Evolutionary conservation across 1,140 invertebrate genomes (phyloP).

Genomic region (Eurosta solidaginis): DNA sequence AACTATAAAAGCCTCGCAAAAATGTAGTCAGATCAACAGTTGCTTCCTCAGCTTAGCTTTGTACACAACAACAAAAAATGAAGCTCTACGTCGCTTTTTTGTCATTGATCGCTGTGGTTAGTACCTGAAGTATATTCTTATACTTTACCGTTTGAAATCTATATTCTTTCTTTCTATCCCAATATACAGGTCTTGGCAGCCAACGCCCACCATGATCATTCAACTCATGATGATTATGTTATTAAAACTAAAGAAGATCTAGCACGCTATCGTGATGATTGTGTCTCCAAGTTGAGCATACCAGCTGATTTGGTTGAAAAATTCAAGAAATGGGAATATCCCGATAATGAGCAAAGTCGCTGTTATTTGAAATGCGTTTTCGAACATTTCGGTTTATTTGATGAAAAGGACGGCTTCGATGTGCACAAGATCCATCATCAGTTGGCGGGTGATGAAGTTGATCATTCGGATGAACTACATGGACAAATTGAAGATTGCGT

Average conservation of each 20-base stretch:
- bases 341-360: constrained; percentile 49
- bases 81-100: constrained; percentile 32
- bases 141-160: not conserved
- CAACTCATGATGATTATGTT: constrained; percentile 40
- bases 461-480: constrained; percentile 47
- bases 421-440: constrained; percentile 53
- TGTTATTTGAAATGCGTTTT: constrained; percentile 55
- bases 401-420: constrained; percentile 50
- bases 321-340: constrained; percentile 50
- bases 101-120: constrained; percentile 23
- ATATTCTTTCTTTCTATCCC: not conserved
- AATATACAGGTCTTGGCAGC: constrained; percentile 17
- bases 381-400: constrained; percentile 52
- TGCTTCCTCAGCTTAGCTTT: not conserved
- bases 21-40: not conserved
- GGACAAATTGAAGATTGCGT: constrained; percentile 48
- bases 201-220: constrained; percentile 30
- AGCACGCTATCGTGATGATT: constrained; percentile 40
- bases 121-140: not conserved
- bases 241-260: constrained; percentile 51
- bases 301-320: constrained; percentile 44
- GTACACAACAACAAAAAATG: constrained; percentile 6
- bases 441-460: constrained; percentile 39
- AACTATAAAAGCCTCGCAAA: not conserved
- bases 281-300: constrained; percentile 44